Conservation (phyloP, 2,797 vertebrate species). For the Danio aesculapii region DNA sequence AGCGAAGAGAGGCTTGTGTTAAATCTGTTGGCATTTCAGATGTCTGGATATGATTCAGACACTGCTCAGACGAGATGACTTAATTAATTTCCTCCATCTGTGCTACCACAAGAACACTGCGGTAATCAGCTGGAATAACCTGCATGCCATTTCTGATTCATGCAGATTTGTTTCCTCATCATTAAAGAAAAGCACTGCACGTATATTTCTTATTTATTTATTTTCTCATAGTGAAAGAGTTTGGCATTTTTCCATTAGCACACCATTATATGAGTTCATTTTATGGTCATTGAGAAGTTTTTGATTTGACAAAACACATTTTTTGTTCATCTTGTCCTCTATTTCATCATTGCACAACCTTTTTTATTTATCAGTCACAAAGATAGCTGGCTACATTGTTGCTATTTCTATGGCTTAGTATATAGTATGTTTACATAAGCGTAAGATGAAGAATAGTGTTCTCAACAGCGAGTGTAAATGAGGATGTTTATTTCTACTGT, state of each 20-base stretch:
- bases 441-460: not conserved
- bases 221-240: not conserved
- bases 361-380: not conserved
- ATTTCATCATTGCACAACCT: not conserved
- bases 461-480: slow-evolving; percentile 3
- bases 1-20: slow-evolving; percentile 25
- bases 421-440: not conserved
- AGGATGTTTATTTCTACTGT: slow-evolving; percentile 21
- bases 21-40: slow-evolving; percentile 39
- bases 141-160: not conserved
- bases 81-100: slow-evolving; percentile 35
- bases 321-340: not conserved
- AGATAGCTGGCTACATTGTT: not conserved
- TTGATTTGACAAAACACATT: not conserved
- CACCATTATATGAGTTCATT: not conserved
- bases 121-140: slow-evolving; percentile 21
- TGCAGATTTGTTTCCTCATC: not conserved
- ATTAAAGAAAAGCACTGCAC: not conserved
- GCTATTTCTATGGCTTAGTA: not conserved
- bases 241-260: not conserved
- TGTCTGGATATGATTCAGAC: slow-evolving; percentile 23
- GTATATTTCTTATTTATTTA: too few species aligned
- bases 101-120: not conserved
- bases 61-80: slow-evolving; percentile 15
- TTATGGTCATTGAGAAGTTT: not conserved